Evolutionary conservation across 1,140 invertebrate genomes (phyloP).

Genomic region (Aphaenogaster ashmeadi): DNA sequence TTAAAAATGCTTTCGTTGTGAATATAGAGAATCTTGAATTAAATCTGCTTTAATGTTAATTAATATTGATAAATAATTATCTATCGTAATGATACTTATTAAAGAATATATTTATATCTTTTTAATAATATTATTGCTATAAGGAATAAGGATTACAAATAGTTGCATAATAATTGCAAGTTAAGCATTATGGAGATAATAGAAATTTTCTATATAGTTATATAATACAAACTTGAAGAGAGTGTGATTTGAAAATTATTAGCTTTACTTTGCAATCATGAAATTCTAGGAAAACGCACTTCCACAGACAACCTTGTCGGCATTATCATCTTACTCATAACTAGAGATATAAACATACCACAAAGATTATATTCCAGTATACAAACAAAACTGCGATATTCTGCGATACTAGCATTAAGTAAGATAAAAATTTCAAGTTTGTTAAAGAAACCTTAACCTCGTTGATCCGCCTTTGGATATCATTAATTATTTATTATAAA

Average conservation of each 20-base stretch:
- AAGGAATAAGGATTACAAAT: not conserved
- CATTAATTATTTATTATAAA: not conserved
- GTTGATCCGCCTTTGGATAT: not conserved
- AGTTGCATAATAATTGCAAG: not conserved
- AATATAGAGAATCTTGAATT: not conserved
- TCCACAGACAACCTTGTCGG: not conserved
- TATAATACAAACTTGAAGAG: not conserved
- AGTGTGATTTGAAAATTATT: not conserved
- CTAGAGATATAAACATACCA: not conserved
- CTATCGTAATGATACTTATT: not conserved
- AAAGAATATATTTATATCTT: not conserved
- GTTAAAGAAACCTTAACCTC: not conserved
- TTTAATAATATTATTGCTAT: not conserved
- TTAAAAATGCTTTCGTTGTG: not conserved
- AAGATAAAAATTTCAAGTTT: not conserved
- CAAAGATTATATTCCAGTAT: not conserved
- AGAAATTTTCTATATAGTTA: not conserved
- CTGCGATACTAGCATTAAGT: not conserved
- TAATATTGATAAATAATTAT: not conserved
- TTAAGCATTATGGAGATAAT: not conserved
- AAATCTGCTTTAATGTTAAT: not conserved
- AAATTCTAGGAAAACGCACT: not conserved
- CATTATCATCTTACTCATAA: conserved; percentile 24
- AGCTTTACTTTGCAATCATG: not conserved
- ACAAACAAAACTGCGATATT: not conserved